phyloP scores from a whole-genome alignment of 1,140 invertebrate genomes.

The Heliconius congener region DNA sequence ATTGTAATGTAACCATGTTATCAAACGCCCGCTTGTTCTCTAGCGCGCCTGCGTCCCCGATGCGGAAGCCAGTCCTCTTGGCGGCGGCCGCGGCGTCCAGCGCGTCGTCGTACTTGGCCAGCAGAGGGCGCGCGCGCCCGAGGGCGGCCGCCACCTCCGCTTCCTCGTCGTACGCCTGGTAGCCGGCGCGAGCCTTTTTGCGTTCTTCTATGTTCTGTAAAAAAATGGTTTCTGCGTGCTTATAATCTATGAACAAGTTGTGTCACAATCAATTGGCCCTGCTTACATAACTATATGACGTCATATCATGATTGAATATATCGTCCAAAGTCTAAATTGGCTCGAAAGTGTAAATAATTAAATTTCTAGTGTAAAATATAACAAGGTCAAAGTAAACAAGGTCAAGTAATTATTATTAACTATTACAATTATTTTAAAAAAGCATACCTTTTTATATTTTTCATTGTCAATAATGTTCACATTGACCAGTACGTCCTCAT shows the following conservation, averaged over 20 bases:
- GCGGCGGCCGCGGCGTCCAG: conserved; percentile 83
- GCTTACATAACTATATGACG: no score
- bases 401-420: no score
- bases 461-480: conserved; percentile 98
- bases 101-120: conserved; percentile 98
- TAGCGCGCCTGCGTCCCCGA: conserved; percentile 84
- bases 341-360: no score
- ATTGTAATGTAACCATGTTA: conserved; percentile 48
- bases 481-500: conserved; percentile 95
- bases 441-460: conserved; percentile 89
- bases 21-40: conserved; percentile 60
- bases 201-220: conserved; percentile 90
- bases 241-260: no score
- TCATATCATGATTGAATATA: no score
- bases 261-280: no score
- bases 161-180: conserved; percentile 94
- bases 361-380: neutral
- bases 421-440: neutral
- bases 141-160: conserved; percentile 82
- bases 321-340: no score
- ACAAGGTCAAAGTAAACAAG: no score
- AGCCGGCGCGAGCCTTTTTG: conserved; percentile 92
- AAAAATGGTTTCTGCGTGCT: neutral
- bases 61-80: conserved; percentile 84
- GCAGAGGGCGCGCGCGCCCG: conserved; percentile 83